Evolutionary conservation across 2,797 vertebrate species (phyloP).

Genomic region (Hyperoplus lanceolatus): DNA sequence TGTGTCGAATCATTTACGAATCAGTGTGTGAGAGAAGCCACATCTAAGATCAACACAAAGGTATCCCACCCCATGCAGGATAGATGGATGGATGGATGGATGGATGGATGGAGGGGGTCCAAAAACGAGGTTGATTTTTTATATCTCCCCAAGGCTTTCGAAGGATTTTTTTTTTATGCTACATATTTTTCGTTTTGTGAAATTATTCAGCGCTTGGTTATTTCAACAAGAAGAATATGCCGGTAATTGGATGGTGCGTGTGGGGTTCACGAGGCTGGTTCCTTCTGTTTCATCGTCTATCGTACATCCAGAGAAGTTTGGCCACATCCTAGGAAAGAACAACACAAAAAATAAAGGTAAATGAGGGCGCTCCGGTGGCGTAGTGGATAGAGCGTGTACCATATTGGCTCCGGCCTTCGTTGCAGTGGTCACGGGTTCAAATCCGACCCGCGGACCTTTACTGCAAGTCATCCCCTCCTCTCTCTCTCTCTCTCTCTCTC

Average conservation of each 20-base stretch:
- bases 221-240: not conserved
- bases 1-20: slow-evolving; percentile 58
- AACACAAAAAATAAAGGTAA: slow-evolving; percentile 18
- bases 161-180: slow-evolving; percentile 23
- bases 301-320: slow-evolving; percentile 45
- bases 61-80: slow-evolving; percentile 1
- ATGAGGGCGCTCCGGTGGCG: too few relatives aligned
- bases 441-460: too few relatives aligned
- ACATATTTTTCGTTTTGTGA: slow-evolving; percentile 55
- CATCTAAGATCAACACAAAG: slow-evolving; percentile 30
- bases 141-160: not conserved
- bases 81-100: too few relatives aligned
- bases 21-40: slow-evolving; percentile 17
- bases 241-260: not conserved
- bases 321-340: slow-evolving; percentile 66
- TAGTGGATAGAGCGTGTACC: not conserved
- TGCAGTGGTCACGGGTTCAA: too few relatives aligned
- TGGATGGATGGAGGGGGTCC: not conserved
- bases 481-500: too few relatives aligned
- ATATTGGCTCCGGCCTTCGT: not conserved
- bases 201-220: not conserved
- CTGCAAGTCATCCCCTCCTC: too few relatives aligned
- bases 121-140: not conserved
- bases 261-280: slow-evolving; percentile 27
- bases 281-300: slow-evolving; percentile 48